phyloP scores from a whole-genome alignment of 1,140 invertebrate species.

The Zaprionus lachaisei region DNA sequence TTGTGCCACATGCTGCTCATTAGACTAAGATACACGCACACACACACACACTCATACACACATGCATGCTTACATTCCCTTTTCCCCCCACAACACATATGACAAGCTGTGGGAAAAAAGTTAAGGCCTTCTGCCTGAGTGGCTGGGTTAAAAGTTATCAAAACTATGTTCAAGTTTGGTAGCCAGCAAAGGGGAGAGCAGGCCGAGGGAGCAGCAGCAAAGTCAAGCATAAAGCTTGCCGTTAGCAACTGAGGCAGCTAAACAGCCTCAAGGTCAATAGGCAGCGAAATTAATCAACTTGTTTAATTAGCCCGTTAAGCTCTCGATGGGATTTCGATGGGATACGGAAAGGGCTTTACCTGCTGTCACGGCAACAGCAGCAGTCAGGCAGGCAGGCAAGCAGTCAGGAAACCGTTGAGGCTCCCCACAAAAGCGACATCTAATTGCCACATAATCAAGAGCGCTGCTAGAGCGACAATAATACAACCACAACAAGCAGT shows the following conservation, averaged over 20 bases:
- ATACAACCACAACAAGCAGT: constrained; percentile 50
- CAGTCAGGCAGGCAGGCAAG: too few relatives aligned
- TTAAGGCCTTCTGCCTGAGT: constrained; percentile 1
- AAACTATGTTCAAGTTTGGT: constrained; percentile 29
- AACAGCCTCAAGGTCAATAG: constrained; percentile 52
- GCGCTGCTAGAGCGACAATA: constrained; percentile 7
- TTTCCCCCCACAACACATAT: constrained; percentile 1
- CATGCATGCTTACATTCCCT: not conserved
- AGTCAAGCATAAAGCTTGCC: constrained; percentile 10
- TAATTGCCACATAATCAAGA: constrained; percentile 79
- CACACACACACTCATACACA: not conserved
- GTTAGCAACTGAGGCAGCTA: constrained; percentile 2
- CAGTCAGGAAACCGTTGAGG: constrained; percentile 19
- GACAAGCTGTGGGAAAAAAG: constrained; percentile 54
- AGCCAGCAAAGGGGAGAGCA: too few relatives aligned
- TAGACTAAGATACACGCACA: constrained; percentile 32
- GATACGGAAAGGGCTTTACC: constrained; percentile 14
- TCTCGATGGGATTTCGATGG: constrained; percentile 49
- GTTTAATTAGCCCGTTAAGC: constrained; percentile 74
- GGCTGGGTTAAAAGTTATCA: constrained; percentile 41
- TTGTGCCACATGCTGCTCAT: constrained; percentile 54
- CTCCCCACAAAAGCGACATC: constrained; percentile 74
- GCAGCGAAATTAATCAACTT: constrained; percentile 65
- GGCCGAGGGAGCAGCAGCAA: constrained; percentile 5
- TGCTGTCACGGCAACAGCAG: constrained; percentile 51